Evolutionary conservation across 2,797 vertebrate species (phyloP), one percentile per base, ranked within the genome.

Genomic region (Rhynchonycteris naso): DNA sequence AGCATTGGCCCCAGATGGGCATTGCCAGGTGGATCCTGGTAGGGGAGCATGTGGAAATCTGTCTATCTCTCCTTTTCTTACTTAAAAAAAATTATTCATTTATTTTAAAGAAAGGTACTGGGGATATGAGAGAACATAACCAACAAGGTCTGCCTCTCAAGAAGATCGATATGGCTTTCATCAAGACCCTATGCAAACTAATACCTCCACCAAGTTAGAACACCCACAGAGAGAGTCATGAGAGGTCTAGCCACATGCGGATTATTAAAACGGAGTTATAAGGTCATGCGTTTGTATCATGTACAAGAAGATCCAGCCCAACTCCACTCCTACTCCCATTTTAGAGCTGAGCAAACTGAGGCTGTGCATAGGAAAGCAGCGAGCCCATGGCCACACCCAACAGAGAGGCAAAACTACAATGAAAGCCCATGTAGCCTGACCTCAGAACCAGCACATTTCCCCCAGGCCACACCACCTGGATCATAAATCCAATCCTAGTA

Each of bases 401-500:
- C 19, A 75, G 30, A 47, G 30, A 61, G 22, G 26, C 47, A 59
- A 66, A 63, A 63, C 43, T 8, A 15, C 82, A 56, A 35, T 38
- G 15, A 71, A 85, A 38, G 5, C 11, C 66, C 9, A 18, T 0
- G 6, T 12, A 65, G 38, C 35, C 59, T 12, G 1, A 43, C 5
- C 22, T 69, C 56, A 61, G n/a, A 58, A 50, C n/a, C 30, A 63
- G 33, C 30, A 28, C 1, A 16, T 16, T 65, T 6, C 63, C 28
- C 68, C 14, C 4, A 5, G 1, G 24, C 52, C 72, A 18, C 6
- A 30, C 16, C 0, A 0, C 50, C 30, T 16, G 2, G 21, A 7
- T 11, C 47, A 33, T 4, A 69, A 65, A 35, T 6, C 52, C 38
- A 65, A 24, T 10, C 43, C 54, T 30, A 10, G 59, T 1, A 9